A percentile compares a stretch with the other conserved stretches of the same genome.
phyloP scores from a whole-genome alignment of 2,797 vertebrate species.

The Nothura maculosa region DNA sequence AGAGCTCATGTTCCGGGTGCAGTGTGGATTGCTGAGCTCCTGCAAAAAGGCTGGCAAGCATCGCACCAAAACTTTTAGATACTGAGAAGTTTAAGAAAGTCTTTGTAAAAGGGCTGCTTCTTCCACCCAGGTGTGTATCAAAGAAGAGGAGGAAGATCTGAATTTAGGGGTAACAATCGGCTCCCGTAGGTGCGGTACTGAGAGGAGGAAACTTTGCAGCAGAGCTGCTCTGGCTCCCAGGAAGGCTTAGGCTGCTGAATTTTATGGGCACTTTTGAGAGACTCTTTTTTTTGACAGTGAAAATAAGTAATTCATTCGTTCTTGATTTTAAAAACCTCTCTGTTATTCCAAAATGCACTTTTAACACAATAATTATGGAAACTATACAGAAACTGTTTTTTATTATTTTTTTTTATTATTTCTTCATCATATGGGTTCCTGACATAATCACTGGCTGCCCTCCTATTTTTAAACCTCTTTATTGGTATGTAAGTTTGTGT shows the following conservation, averaged over 20 bases:
- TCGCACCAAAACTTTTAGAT: background rate
- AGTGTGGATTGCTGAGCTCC: background rate
- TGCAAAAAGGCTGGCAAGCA: slow-evolving; percentile 36
- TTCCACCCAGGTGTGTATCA: background rate
- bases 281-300: background rate
- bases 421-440: background rate
- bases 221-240: background rate
- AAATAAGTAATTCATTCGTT: background rate
- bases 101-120: background rate
- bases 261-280: background rate
- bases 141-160: background rate
- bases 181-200: background rate
- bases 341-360: background rate
- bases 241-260: background rate
- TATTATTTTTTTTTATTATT: background rate
- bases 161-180: background rate
- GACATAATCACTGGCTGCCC: background rate
- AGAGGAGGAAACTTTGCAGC: background rate
- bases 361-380: background rate
- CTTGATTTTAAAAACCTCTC: background rate
- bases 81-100: background rate
- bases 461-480: background rate
- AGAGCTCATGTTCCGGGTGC: slow-evolving; percentile 20
- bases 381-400: background rate
- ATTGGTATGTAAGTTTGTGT: background rate